Evolutionary conservation across 2,888 invertebrate species (phyloP), one percentile per base, ranked within the genome.

Genomic region (Labia minor): DNA sequence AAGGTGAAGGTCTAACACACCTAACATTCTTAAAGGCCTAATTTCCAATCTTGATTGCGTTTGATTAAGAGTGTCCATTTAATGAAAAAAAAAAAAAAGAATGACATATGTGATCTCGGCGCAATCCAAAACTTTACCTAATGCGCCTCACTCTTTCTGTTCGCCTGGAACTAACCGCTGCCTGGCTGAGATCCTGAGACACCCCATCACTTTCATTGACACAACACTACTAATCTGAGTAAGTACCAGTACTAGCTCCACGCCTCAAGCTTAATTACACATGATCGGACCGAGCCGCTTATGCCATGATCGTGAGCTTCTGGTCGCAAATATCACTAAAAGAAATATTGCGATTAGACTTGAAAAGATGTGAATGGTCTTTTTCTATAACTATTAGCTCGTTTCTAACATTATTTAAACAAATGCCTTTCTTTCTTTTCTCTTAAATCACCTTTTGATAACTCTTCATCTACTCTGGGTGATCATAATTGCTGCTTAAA

Each of bases 141-240:
- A 49, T 49, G 49, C 49, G 49, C 16, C 49, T 8, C 49, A 14
- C 49, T 49, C 49, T 49, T 49, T 49, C 49, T 49, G 49, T 49
- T 49, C 49, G 49, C 49, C 49, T 49, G 49, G 49, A 49, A 49
- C 49, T 49, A 49, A 49, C 26, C 49, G 49, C 49, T 49, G 49
- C 49, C 49, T 49, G 49, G 49, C 49, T 49, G 49, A 49, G 49
- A 49, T 10, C 49, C 49, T 14, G 49, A 49, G 49, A 14, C 49
- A 49, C 49, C 49, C 49, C 6, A 49, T n/a, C 14, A 11, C 14
- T 16, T 16, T 49, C 49, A 11, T n/a, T 49, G 49, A 49, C 49
- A 49, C 49, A n/a, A 49, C 49, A 49, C 49, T 49, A 49, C 49
- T 49, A 49, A 49, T 49, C 49, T 49, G 49, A 49, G 49, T 49